These are phyloP conservation scores for Diceros bicornis DNA, from an alignment of 2,797 vertebrate species.

Conservation along the genomic window DNA sequence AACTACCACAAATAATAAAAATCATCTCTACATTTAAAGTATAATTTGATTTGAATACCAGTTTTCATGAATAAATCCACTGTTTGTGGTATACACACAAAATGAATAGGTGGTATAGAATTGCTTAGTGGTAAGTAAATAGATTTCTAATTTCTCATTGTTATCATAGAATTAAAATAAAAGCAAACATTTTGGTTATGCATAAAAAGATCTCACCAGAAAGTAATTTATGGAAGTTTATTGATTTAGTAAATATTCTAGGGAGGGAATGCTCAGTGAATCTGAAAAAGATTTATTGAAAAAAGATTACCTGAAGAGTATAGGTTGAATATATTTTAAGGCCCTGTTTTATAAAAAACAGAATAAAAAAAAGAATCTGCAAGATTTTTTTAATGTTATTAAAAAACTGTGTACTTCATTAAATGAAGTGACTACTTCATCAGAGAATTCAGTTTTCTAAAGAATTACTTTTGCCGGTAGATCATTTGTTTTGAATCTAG, in stretches of 20 bases:
- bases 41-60: constrained; percentile 24
- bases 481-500: constrained; percentile 57
- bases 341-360: not conserved
- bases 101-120: not conserved
- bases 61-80: constrained; percentile 17
- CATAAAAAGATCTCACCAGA: constrained; percentile 6
- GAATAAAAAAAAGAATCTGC: not conserved
- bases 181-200: constrained; percentile 55
- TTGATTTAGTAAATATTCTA: constrained; percentile 16
- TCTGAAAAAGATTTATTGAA: constrained; percentile 56
- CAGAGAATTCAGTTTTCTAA: constrained; percentile 8
- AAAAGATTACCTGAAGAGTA: constrained; percentile 8
- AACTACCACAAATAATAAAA: not conserved
- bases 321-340: constrained; percentile 35
- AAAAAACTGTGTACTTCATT: constrained; percentile 43
- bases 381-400: constrained; percentile 40
- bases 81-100: constrained; percentile 29
- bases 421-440: constrained; percentile 47
- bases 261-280: constrained; percentile 38
- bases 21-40: not conserved
- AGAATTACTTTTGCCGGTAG: not conserved
- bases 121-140: constrained; percentile 46
- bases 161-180: constrained; percentile 54
- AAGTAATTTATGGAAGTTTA: constrained; percentile 43
- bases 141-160: constrained; percentile 58